A percentile compares a stretch with the other conserved stretches of the same genome.
These are phyloP conservation scores for Ariolimax columbianus DNA, from an alignment of 2,888 invertebrate genomes.

Conservation along the genomic window DNA sequence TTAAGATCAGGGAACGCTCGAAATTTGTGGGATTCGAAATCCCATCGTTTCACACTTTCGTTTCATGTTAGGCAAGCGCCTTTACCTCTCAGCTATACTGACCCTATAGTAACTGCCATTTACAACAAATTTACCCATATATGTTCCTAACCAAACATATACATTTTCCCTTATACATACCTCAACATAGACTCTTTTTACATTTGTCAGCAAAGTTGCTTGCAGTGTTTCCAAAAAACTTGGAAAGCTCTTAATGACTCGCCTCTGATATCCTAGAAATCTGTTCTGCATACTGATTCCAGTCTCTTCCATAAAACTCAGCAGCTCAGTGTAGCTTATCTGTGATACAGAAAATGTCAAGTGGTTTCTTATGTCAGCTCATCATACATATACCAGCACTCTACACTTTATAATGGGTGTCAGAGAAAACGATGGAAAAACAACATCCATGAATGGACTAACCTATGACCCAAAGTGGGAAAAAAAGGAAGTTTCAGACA, in stretches of 20 bases:
- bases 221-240: constrained; percentile 70
- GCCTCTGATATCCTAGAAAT: constrained; percentile 71
- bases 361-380: neutral
- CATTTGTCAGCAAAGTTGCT: constrained; percentile 69
- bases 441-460: no score
- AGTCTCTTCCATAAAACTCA: constrained; percentile 67
- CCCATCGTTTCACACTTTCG: no score
- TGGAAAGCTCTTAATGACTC: constrained; percentile 65
- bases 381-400: no score
- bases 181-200: constrained; percentile 69
- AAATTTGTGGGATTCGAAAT: no score
- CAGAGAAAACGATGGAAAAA: no score
- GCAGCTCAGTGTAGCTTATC: constrained; percentile 68
- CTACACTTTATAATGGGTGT: no score
- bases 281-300: constrained; percentile 69
- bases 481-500: neutral
- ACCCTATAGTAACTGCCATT: no score
- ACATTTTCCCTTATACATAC: neutral
- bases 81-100: no score
- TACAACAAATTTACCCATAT: neutral
- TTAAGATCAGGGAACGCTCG: no score
- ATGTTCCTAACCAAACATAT: neutral
- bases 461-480: no score
- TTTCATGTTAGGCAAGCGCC: no score
- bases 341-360: constrained; percentile 39